These are phyloP conservation scores for Drosophila pruinosa DNA, from an alignment of 1,140 invertebrate species.

Conservation along the genomic window DNA sequence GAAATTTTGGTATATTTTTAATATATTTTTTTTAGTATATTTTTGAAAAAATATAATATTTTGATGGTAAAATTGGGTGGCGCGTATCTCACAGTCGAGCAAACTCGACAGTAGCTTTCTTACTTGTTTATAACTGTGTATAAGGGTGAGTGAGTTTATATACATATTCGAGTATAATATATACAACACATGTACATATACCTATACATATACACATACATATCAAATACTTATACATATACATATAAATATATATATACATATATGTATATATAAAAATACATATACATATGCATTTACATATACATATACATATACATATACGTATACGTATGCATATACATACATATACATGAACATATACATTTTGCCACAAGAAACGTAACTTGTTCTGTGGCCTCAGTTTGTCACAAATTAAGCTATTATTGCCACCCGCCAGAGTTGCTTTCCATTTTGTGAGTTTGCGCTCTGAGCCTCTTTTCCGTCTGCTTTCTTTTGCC, in stretches of 20 bases:
- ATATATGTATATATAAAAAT: conserved; percentile 9
- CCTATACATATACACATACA: background rate
- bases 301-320: too few relatives aligned
- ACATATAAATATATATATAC: conserved; percentile 1
- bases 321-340: too few relatives aligned
- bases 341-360: background rate
- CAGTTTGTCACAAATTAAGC: conserved; percentile 35
- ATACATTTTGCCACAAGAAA: conserved; percentile 70
- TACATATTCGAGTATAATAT: too few relatives aligned
- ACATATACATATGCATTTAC: background rate
- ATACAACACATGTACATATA: background rate
- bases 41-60: too few relatives aligned
- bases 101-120: too few relatives aligned
- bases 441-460: conserved; percentile 54
- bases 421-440: conserved; percentile 3
- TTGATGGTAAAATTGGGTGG: too few relatives aligned
- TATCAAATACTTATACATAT: background rate
- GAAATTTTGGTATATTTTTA: too few relatives aligned
- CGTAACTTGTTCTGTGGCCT: conserved; percentile 23
- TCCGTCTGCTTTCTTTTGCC: background rate
- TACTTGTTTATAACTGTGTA: conserved; percentile 4
- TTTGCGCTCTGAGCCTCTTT: conserved; percentile 67
- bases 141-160: background rate
- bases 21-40: too few relatives aligned
- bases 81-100: too few relatives aligned